phyloP scores from a whole-genome alignment of 2,113 vertebrate genomes.

The Peucedramus taeniatus region DNA sequence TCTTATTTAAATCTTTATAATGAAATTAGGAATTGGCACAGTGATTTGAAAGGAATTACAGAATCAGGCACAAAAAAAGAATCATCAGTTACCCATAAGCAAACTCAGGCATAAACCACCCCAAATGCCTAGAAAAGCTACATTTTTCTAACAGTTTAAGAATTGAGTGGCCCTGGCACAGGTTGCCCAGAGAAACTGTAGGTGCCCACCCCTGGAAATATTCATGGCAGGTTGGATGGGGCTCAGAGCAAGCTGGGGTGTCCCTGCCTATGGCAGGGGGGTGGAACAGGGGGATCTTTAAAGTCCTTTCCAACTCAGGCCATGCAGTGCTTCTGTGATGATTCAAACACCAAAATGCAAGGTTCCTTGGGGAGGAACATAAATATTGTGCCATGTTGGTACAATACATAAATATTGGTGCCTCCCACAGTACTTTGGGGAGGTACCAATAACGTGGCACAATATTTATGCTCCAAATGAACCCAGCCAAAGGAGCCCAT shows the following conservation, averaged over 20 bases:
- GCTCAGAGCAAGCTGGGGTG: neutral
- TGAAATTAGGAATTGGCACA: neutral
- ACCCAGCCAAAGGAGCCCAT: neutral
- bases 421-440: neutral
- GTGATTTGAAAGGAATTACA: neutral
- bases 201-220: neutral
- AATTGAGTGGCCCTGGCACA: neutral
- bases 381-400: no score
- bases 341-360: neutral
- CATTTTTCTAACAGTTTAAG: neutral
- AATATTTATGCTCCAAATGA: neutral
- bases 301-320: neutral
- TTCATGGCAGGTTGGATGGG: neutral
- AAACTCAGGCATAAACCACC: neutral
- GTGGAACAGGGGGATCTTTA: accelerated
- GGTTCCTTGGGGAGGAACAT: no score
- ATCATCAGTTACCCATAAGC: neutral
- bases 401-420: no score
- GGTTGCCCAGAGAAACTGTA: neutral
- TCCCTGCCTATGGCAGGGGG: neutral
- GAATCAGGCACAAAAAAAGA: neutral
- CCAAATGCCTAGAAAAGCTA: neutral
- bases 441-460: neutral
- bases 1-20: neutral
- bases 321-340: neutral